Conservation (phyloP, 2,113 vertebrate species). For the Cettia cetti region DNA sequence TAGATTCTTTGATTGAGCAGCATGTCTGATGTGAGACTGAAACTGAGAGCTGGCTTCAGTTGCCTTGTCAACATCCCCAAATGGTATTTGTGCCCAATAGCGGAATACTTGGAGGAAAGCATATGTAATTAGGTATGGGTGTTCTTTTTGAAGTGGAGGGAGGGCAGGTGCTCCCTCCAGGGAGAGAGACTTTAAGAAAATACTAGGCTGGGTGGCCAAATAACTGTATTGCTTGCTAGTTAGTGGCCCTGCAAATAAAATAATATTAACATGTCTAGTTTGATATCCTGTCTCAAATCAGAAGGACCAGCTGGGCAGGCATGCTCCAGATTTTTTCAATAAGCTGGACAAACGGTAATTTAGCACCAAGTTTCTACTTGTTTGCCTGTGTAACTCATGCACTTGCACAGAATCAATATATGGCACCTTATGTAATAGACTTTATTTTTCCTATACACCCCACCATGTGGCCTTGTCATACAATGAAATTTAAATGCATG, state of each 20-base stretch:
- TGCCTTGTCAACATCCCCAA: conserved; percentile 2
- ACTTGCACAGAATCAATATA: background rate
- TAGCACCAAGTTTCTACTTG: background rate
- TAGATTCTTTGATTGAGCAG: background rate
- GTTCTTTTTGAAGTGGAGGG: background rate
- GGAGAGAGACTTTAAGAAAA: background rate
- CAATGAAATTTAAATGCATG: background rate
- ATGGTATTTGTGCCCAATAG: background rate
- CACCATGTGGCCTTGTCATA: background rate
- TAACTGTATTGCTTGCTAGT: background rate
- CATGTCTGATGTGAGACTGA: conserved; percentile 2
- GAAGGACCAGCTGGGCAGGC: background rate
- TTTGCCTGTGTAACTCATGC: background rate
- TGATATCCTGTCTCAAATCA: background rate
- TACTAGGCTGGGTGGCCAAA: background rate
- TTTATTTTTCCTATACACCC: background rate
- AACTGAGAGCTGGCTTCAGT: conserved; percentile 24
- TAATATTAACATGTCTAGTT: background rate
- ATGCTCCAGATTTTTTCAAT: background rate
- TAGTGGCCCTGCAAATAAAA: background rate
- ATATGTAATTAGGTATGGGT: background rate
- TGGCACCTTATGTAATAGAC: background rate
- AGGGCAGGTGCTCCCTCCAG: too few relatives aligned
- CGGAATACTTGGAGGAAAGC: background rate
- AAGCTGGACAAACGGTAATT: background rate